A percentile compares a stretch with the other conserved stretches of the same genome.
These are phyloP conservation scores for Lordiphosa stackelbergi DNA, from an alignment of 1,140 invertebrate species.

Conservation along the genomic window DNA sequence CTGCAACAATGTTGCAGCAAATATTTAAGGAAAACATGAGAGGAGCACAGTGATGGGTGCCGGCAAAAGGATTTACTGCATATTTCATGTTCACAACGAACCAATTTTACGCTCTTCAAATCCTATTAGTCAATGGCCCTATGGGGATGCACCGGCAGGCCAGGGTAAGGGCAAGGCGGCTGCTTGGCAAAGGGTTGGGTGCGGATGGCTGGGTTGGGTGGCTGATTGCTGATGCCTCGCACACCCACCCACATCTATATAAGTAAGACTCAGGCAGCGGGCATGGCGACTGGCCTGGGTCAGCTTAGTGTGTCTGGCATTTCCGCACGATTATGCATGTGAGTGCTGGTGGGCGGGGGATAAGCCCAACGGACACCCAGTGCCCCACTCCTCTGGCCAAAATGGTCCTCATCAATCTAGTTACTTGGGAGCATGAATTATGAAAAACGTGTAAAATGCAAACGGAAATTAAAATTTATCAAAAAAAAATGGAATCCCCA, in stretches of 20 bases:
- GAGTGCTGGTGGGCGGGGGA: slow-evolving; percentile 40
- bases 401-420: slow-evolving; percentile 69
- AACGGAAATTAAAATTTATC: slow-evolving; percentile 74
- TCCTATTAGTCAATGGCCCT: slow-evolving; percentile 77
- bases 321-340: slow-evolving; percentile 71
- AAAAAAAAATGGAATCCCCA: slow-evolving; percentile 33
- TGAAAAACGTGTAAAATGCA: slow-evolving; percentile 73
- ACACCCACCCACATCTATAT: slow-evolving; percentile 28
- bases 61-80: slow-evolving; percentile 77
- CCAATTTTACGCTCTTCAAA: slow-evolving; percentile 78
- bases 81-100: slow-evolving; percentile 78
- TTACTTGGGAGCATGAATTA: slow-evolving; percentile 73
- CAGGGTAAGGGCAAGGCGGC: slow-evolving; percentile 25
- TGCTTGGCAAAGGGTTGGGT: slow-evolving; percentile 49
- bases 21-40: slow-evolving; percentile 71
- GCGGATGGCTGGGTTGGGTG: too few species aligned
- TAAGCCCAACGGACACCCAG: slow-evolving; percentile 47
- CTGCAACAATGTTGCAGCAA: slow-evolving; percentile 64
- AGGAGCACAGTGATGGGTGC: slow-evolving; percentile 31
- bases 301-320: slow-evolving; percentile 70
- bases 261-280: slow-evolving; percentile 46
- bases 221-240: slow-evolving; percentile 45
- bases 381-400: slow-evolving; percentile 20
- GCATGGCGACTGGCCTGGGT: slow-evolving; percentile 47
- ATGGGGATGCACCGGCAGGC: slow-evolving; percentile 49